phyloP scores from a whole-genome alignment of 2,113 vertebrate species.

The Clupea harengus region DNA sequence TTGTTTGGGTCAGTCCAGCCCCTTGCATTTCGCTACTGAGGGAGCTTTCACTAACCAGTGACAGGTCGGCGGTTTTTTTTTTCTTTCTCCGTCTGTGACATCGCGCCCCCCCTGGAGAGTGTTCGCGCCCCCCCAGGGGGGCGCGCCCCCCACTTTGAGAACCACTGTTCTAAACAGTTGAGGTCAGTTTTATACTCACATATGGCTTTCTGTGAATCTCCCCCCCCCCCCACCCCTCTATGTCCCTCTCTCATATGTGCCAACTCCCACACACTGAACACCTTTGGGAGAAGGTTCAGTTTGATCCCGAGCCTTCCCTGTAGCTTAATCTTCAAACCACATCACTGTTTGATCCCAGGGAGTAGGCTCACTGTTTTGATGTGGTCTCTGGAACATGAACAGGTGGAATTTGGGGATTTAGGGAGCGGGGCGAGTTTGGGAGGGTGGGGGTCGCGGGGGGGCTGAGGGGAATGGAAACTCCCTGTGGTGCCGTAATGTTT shows the following conservation, averaged over 20 bases:
- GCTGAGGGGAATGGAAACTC: slow-evolving; percentile 40
- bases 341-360: neutral
- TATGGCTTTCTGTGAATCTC: neutral
- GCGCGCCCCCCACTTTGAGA: too few species aligned
- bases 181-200: neutral
- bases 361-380: neutral
- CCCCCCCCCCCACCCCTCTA: neutral
- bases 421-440: neutral
- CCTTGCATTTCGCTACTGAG: too few species aligned
- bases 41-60: too few species aligned
- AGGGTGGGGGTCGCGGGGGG: neutral
- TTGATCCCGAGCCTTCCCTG: neutral
- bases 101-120: too few species aligned
- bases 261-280: neutral
- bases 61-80: too few species aligned
- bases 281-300: neutral
- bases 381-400: slow-evolving; percentile 39
- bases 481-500: slow-evolving; percentile 47
- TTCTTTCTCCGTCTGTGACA: too few species aligned
- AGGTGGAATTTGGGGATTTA: slow-evolving; percentile 27
- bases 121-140: too few species aligned
- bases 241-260: neutral
- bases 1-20: too few species aligned
- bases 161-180: neutral
- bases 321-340: slow-evolving; percentile 18